Evolutionary conservation across 2,113 vertebrate species (phyloP), one percentile per base, ranked within the genome.

Genomic region (Tetrax tetrax): DNA sequence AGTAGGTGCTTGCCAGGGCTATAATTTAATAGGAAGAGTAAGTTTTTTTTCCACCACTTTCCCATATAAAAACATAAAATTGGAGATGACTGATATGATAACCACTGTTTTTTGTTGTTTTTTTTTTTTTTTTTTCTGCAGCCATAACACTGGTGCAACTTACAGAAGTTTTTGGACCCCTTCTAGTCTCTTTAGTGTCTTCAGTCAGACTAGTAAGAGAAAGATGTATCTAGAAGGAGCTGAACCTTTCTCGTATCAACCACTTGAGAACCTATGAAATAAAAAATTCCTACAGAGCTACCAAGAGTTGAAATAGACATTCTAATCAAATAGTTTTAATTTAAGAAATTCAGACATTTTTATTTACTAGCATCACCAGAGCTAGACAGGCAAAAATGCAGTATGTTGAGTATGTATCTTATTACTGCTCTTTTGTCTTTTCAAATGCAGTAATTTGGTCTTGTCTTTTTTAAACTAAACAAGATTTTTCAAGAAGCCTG

Each of bases 151-250:
- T 23, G 21, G 18, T 56, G 12, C 10, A 43, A 38, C 8, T 83
- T 63, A n/a, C 0, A 3, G 31, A n/a, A 17, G 19, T 16, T 45
- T 63, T 21, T 48, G 9, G 7, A 23, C 4, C 13, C 2, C 41
- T 74, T 68, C 31, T 63, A 18, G 27, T 59, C 21, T 45, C 13
- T 63, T 59, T 14, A 45, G 12, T 48, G 31, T 43, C 24, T 59
- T 81, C 25, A 79, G 29, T 43, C 22, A 79, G 66, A 20, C 9
- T 22, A 56, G 18, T 16, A 59, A 74, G 43, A 37, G 81, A 66
- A 68, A 45, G 8, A 53, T 23, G 16, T 31, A 12, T 53, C 72
- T 50, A 70, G 28, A 45, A 71, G 37, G 4, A 57, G 10, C 35
- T 82, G n/a, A 66, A 85, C 63, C n/a, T 51, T 88, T 38, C 27